Evolutionary conservation across 2,797 vertebrate species (phyloP).

Genomic region (Sylvilagus floridanus): DNA sequence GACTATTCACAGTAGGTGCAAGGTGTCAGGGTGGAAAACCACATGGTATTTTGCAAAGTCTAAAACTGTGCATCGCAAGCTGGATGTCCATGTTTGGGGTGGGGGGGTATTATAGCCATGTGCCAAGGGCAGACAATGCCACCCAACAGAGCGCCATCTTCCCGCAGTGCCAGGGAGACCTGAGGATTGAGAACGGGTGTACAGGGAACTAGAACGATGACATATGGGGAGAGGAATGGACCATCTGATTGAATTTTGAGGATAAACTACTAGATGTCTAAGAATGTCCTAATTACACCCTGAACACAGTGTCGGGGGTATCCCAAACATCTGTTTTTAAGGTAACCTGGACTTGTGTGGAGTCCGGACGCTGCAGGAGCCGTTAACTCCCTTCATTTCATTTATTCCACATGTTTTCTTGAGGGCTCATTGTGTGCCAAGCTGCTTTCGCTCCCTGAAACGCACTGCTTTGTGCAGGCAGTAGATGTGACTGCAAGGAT

Average conservation of each 20-base stretch:
- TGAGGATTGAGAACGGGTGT: accelerated
- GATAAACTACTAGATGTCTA: not conserved
- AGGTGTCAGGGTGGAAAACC: not conserved
- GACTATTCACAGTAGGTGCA: not conserved
- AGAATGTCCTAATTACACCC: not conserved
- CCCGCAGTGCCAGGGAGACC: not conserved
- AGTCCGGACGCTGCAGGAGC: not conserved
- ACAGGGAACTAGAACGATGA: not conserved
- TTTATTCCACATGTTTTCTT: not conserved
- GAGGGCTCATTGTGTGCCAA: not conserved
- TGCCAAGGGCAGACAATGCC: not conserved
- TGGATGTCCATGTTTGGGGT: accelerated
- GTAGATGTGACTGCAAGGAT: not conserved
- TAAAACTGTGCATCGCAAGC: not conserved
- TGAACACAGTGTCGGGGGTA: not conserved
- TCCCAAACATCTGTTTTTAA: not conserved
- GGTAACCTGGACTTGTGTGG: not conserved
- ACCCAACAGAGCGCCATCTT: not conserved
- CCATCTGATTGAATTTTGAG: not conserved
- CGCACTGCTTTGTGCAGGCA: not conserved
- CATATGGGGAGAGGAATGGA: not conserved
- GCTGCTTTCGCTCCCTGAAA: not conserved
- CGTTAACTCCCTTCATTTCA: not conserved
- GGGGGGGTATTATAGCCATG: not conserved
- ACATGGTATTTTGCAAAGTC: not conserved